Conservation (phyloP, 2,888 invertebrate genomes). For the Terebella lapidaria region DNA sequence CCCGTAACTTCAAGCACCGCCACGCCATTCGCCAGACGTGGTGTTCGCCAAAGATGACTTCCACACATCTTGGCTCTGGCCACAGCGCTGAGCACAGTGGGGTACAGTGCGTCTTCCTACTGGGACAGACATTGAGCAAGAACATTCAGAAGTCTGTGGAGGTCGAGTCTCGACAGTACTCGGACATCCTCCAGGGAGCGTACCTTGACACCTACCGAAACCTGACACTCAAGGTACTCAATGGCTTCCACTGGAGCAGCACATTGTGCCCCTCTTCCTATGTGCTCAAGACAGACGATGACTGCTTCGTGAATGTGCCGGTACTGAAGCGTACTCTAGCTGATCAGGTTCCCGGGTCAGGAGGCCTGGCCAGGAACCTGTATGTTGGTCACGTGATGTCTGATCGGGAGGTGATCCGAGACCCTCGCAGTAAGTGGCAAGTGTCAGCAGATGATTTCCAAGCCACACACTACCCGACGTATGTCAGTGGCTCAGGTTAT, state of each 20-base stretch:
- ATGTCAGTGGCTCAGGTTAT: slow-evolving; percentile 49
- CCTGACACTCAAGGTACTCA: slow-evolving; percentile 42
- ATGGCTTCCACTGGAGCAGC: slow-evolving; percentile 39
- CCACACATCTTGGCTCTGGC: neutral
- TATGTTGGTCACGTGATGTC: slow-evolving; percentile 44
- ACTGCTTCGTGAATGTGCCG: slow-evolving; percentile 43
- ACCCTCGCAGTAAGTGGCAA: slow-evolving; percentile 39
- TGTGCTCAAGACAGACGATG: slow-evolving; percentile 47
- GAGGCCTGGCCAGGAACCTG: slow-evolving; percentile 12
- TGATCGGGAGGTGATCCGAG: slow-evolving; percentile 37
- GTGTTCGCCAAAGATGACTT: neutral
- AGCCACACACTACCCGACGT: slow-evolving; percentile 38
- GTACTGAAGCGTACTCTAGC: slow-evolving; percentile 30
- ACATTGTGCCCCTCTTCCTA: slow-evolving; percentile 30
- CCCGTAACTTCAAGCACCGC: neutral
- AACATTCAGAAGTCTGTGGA: neutral
- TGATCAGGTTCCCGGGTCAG: slow-evolving; percentile 10
- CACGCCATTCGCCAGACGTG: neutral
- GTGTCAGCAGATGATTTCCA: slow-evolving; percentile 35
- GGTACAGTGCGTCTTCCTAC: neutral
- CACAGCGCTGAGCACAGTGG: neutral
- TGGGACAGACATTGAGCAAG: neutral
- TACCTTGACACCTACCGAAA: slow-evolving; percentile 47
- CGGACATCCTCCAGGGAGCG: slow-evolving; percentile 41
- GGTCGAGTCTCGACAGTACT: slow-evolving; percentile 8